Conservation (phyloP, 2,888 invertebrate species). For the Agrochola circellaris region DNA sequence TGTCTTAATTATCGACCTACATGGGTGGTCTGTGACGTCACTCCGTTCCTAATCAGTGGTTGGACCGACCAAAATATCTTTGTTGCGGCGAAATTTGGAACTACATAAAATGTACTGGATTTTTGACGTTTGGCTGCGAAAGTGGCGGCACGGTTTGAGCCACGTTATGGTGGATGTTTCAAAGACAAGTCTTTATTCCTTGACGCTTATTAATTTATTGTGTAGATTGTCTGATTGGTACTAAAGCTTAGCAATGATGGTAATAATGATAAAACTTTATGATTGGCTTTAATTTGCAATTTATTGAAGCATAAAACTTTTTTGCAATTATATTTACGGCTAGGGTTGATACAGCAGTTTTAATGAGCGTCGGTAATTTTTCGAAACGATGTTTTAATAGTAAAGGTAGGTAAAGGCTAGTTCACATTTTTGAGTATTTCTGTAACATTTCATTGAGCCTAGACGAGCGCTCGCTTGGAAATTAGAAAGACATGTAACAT, state of each 20-base stretch:
- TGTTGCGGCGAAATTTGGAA: slow-evolving; percentile 31
- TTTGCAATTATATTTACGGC: not conserved
- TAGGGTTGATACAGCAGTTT: not conserved
- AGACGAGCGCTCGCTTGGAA: not conserved
- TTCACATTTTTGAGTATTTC: not conserved
- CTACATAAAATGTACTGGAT: slow-evolving; percentile 23
- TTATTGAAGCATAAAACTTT: slow-evolving; percentile 27
- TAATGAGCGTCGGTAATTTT: not conserved
- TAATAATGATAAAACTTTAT: slow-evolving; percentile 31
- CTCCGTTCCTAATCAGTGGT: slow-evolving; percentile 44
- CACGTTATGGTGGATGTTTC: not conserved
- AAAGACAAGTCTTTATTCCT: slow-evolving; percentile 17
- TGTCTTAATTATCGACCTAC: slow-evolving; percentile 72
- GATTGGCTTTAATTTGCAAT: slow-evolving; percentile 37
- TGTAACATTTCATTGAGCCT: not conserved
- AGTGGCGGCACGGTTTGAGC: slow-evolving; percentile 17
- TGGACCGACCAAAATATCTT: not conserved
- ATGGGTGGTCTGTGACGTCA: slow-evolving; percentile 70
- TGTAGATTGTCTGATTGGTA: slow-evolving; percentile 24
- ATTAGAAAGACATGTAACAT: no score
- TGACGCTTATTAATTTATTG: slow-evolving; percentile 47
- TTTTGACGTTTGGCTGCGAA: slow-evolving; percentile 4
- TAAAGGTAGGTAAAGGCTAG: not conserved
- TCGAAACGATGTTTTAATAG: not conserved
- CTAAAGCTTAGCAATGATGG: slow-evolving; percentile 20